Base-by-base conservation (phyloP, 2,113 vertebrate genomes). In the Neotoma lepida region DNA sequence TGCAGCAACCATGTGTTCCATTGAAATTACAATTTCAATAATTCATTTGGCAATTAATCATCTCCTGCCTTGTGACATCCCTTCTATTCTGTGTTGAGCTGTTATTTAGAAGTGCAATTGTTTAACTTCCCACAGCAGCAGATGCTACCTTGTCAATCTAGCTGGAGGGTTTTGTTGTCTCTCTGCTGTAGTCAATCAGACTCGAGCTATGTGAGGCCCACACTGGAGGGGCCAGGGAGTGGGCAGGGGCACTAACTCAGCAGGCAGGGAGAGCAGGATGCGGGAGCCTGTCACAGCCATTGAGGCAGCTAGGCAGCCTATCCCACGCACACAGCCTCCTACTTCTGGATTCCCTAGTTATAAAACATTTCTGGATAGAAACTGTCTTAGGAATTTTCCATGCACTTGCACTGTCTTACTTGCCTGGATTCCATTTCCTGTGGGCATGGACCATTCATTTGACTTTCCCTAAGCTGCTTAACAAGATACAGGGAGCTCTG, bases 21-120 rank as follows among this genome's bases (percentile, higher is more conserved):
- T 41, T 84, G 96, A 91, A 94, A 95, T 97, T 94, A 95, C 90
- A 92, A 51, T 93, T 94, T 96, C 90, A 95, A 84, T 97, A 95
- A 96, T 96, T 95, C 86, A 95, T 92, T 84, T 94, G 91, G 95
- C 95, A 95, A 96, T 96, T 97, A 96, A 97, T 97, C 95, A 89
- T 86, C 76, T 24, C 82, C 73, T 95, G 96, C 93, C 95, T 96
- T 63, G 86, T 96, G 96, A 96, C 91, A 93, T 91, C 88, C n/a
- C 89, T 78, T 89, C 94, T 78, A 63, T 86, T 95, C 94, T 2
- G 0, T 10, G 88, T 74, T 33, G 91, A 94, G 94, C 90, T 92
- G 86, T 88, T 96, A 94, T 92, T 97, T 49, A 92, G 94, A 93
- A 90, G 95, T 41, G 71, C 81, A 56, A 92, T 97, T 97, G 94